These are phyloP conservation scores for Philopedon plagiatum DNA, from an alignment of 2,888 invertebrate genomes.

Conservation along the genomic window DNA sequence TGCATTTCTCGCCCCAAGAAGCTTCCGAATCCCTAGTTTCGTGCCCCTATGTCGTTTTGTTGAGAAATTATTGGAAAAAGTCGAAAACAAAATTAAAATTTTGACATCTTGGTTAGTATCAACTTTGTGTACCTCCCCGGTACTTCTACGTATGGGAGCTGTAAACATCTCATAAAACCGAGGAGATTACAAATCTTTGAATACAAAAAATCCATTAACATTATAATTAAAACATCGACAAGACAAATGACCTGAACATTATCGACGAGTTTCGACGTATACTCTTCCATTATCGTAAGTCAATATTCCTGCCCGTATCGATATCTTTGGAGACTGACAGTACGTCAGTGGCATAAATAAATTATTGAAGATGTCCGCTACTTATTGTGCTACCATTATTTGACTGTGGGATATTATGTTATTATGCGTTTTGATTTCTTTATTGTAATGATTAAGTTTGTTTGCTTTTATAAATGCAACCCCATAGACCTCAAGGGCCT, in stretches of 20 bases:
- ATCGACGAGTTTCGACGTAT: constrained; percentile 34
- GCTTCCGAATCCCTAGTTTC: too few species aligned
- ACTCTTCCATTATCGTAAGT: constrained; percentile 34
- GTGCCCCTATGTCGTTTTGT: too few species aligned
- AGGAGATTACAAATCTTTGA: constrained; percentile 14
- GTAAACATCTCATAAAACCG: neutral
- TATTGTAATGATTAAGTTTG: too few species aligned
- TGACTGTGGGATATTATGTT: neutral
- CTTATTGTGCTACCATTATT: neutral
- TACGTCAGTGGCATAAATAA: neutral
- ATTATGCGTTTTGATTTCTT: neutral
- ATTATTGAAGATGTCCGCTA: neutral
- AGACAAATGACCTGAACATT: constrained; percentile 44
- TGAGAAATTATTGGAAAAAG: too few species aligned
- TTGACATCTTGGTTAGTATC: too few species aligned
- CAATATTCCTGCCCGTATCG: constrained; percentile 22
- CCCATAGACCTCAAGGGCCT: too few species aligned
- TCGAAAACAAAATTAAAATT: too few species aligned
- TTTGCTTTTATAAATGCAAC: too few species aligned
- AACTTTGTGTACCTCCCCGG: too few species aligned
- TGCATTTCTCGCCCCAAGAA: too few species aligned
- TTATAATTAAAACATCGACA: constrained; percentile 46
- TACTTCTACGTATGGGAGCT: too few species aligned
- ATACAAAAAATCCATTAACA: constrained; percentile 45
- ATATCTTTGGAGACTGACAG: neutral